phyloP scores from a whole-genome alignment of 2,797 vertebrate genomes.

The Staurois parvus region DNA sequence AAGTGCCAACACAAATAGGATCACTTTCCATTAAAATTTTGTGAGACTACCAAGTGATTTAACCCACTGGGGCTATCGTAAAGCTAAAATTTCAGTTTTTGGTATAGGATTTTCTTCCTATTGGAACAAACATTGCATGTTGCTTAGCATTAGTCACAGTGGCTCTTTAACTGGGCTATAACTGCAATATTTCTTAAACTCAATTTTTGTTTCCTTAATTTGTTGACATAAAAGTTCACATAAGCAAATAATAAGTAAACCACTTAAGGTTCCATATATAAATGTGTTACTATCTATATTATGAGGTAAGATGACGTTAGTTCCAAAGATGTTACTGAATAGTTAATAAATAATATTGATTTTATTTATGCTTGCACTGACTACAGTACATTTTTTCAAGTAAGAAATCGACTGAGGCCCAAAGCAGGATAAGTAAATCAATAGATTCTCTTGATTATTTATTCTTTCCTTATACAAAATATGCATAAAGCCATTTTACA shows the following conservation, averaged over 20 bases:
- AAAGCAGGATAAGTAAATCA: conserved; percentile 6
- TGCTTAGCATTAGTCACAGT: not conserved
- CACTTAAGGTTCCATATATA: not conserved
- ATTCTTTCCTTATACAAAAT: not conserved
- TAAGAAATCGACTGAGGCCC: not conserved
- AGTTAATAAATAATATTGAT: not conserved
- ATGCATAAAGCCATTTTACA: not conserved
- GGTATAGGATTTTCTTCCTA: no score
- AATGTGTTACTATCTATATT: not conserved
- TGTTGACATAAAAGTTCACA: not conserved
- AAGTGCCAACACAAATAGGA: no score
- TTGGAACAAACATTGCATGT: no score
- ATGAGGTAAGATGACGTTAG: not conserved
- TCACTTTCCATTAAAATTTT: no score
- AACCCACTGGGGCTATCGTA: no score
- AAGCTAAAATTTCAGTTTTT: no score
- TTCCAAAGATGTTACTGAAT: not conserved
- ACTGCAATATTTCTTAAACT: not conserved
- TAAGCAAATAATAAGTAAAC: not conserved
- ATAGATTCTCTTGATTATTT: conserved; percentile 18
- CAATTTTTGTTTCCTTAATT: not conserved
- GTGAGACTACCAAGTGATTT: no score
- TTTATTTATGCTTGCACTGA: no score
- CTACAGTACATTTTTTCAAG: no score
- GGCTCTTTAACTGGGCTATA: not conserved